These are phyloP conservation scores for Hipposideros larvatus DNA, from an alignment of 2,797 vertebrate species.

Conservation along the genomic window DNA sequence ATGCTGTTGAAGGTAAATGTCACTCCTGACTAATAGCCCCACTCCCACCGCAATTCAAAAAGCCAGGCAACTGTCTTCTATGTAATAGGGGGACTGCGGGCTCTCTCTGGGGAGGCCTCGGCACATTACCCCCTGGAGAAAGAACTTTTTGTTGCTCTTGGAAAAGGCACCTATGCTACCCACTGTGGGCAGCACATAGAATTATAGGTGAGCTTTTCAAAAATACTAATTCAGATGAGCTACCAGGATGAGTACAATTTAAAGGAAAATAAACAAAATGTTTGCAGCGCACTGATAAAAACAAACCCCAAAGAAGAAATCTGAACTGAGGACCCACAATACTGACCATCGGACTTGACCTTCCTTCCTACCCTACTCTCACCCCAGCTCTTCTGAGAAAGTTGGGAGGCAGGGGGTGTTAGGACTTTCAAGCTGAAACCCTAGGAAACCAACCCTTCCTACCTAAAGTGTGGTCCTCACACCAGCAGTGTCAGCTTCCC, in stretches of 20 bases:
- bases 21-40: background rate
- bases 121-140: background rate
- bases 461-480: background rate
- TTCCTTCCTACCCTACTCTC: background rate
- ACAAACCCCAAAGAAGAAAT: background rate
- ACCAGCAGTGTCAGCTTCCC: background rate
- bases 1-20: constrained; percentile 8
- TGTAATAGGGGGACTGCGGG: background rate
- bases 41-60: background rate
- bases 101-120: background rate
- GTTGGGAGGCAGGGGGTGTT: background rate
- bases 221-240: background rate
- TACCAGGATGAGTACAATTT: background rate
- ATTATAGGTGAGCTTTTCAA: background rate
- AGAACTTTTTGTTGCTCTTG: background rate
- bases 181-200: background rate
- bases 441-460: background rate
- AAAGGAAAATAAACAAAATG: background rate
- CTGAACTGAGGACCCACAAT: background rate
- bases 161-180: background rate
- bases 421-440: background rate
- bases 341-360: background rate
- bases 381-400: background rate
- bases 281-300: background rate
- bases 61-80: background rate